Evolutionary conservation across 2,888 invertebrate genomes (phyloP), one percentile per base, ranked within the genome.

Genomic region (Melieria picta): DNA sequence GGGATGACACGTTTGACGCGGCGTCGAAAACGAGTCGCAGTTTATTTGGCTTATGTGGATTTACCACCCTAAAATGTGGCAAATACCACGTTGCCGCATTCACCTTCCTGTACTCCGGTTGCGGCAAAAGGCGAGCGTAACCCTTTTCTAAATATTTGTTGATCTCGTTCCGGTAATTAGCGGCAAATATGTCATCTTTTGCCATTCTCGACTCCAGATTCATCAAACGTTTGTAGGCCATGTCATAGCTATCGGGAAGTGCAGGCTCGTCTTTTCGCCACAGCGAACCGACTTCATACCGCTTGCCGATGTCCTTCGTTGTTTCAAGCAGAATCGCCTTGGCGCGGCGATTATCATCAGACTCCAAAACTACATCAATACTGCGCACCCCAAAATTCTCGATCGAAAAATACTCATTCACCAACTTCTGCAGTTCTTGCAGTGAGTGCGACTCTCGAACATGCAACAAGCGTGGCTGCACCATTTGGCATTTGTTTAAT

Each of bases 11-110:
- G 0, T 77, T 78, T 0, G 66, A 42, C 0, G 75, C 81, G 5
- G 82, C 82, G 52, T 82, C 82, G 64, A 82, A 81, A 0, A 82
- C 81, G 0, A 83, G 56, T 7, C 81, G 69, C 0, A 82, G 7
- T 13, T 57, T 61, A 1, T 67, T 30, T 45, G 71, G 71, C 11
- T 47, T 65, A 5, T 50, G 64, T 42, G 4, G 16, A 67, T 61
- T 61, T 4, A 61, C 60, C 4, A 61, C 60, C 7, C 46, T 13
- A 13, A 57, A 57, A 57, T 57, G 57, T 9, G 57, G 57, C 57
- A 57, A 57, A 57, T 57, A 57, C 57, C 57, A 57, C n/a, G 57
- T 57, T n/a, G 57, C 42, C 7, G 57, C 1, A 13, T 3, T 5
- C 7, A 9, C 10, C 16, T 13, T 57, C 4, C 13, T 16, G 7